Conservation (phyloP, 1,140 invertebrate genomes). For the Physella acuta region DNA sequence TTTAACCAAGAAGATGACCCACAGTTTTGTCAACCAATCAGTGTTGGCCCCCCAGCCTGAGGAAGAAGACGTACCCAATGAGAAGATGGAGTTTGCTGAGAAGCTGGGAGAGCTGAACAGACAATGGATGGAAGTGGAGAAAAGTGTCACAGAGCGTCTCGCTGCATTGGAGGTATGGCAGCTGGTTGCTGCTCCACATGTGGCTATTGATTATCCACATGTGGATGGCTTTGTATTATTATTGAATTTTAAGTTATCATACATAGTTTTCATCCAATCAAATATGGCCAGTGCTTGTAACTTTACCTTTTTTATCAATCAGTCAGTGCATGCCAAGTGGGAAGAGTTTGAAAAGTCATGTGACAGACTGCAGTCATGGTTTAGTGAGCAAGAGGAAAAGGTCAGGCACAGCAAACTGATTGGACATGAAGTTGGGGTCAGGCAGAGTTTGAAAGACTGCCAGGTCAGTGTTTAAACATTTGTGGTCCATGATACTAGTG, state of each 20-base stretch:
- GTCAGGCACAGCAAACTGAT: slow-evolving; percentile 47
- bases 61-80: slow-evolving; percentile 29
- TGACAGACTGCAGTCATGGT: slow-evolving; percentile 43
- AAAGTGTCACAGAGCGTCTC: slow-evolving; percentile 44
- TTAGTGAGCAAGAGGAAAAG: slow-evolving; percentile 50
- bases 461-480: slow-evolving; percentile 43
- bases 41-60: slow-evolving; percentile 39
- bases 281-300: no score
- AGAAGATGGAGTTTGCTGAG: slow-evolving; percentile 54
- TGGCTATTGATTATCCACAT: no score
- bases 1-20: slow-evolving; percentile 50
- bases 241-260: no score
- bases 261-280: no score
- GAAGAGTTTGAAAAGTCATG: slow-evolving; percentile 50
- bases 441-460: slow-evolving; percentile 52
- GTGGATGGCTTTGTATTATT: no score
- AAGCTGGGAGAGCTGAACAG: slow-evolving; percentile 47
- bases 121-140: slow-evolving; percentile 44
- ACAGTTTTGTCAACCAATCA: slow-evolving; percentile 57
- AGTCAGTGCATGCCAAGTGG: slow-evolving; percentile 41
- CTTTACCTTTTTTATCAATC: background rate
- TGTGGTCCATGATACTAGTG: background rate
- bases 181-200: background rate
- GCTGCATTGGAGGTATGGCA: slow-evolving; percentile 39
- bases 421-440: slow-evolving; percentile 51